These are phyloP conservation scores for Limnodromus scolopaceus DNA, from an alignment of 2,797 vertebrate species.

Conservation along the genomic window DNA sequence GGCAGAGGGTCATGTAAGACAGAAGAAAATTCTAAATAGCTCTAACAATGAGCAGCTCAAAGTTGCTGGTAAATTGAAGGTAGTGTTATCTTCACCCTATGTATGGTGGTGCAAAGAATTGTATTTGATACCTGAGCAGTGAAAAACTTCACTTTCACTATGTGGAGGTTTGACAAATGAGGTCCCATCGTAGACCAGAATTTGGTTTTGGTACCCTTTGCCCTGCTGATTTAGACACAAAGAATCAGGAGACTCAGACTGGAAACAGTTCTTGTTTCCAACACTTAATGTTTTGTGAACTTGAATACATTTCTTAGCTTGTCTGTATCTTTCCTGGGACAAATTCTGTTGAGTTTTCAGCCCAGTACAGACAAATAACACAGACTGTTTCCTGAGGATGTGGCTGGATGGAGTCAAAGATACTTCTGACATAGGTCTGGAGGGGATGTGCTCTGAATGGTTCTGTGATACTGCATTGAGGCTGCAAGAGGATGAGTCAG, in stretches of 20 bases:
- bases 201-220: neutral
- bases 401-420: neutral
- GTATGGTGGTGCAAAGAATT: neutral
- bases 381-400: neutral
- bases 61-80: neutral
- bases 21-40: conserved; percentile 23
- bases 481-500: neutral
- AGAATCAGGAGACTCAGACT: neutral
- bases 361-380: neutral
- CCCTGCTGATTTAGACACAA: neutral
- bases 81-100: neutral
- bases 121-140: neutral
- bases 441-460: neutral
- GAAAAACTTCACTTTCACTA: neutral
- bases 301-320: neutral
- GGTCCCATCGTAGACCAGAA: neutral
- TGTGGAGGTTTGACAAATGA: neutral
- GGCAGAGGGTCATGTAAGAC: neutral
- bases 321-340: neutral
- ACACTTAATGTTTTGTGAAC: neutral
- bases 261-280: neutral
- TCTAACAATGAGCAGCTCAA: neutral
- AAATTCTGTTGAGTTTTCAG: neutral
- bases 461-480: neutral
- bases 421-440: neutral